These are phyloP conservation scores for Aspiorhynchus laticeps DNA, from an alignment of 2,113 vertebrate species.

Conservation along the genomic window DNA sequence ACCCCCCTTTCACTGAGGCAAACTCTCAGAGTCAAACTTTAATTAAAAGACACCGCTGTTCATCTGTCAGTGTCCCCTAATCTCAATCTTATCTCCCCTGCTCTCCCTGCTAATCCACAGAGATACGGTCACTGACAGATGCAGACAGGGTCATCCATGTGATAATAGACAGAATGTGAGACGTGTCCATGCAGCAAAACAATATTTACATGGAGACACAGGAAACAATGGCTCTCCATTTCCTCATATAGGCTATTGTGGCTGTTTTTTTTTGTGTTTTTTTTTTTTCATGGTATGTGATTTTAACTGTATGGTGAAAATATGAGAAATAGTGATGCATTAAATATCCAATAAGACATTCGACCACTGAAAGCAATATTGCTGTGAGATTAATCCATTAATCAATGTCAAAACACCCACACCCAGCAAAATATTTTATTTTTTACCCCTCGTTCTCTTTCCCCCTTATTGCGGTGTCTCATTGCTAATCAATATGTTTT, in stretches of 20 bases:
- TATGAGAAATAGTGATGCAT: background rate
- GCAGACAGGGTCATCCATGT: constrained; percentile 36
- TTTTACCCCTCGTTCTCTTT: constrained; percentile 20
- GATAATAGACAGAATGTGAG: constrained; percentile 23
- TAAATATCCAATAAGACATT: constrained; percentile 12
- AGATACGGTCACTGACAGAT: constrained; percentile 31
- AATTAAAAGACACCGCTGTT: constrained; percentile 62
- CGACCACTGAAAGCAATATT: constrained; percentile 4
- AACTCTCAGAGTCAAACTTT: constrained; percentile 57
- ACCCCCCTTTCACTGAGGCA: constrained; percentile 8
- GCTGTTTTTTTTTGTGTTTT: background rate
- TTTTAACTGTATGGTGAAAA: background rate
- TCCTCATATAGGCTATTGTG: background rate
- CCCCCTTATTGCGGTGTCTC: background rate
- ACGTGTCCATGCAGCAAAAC: background rate
- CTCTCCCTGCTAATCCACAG: constrained; percentile 38
- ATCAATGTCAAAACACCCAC: constrained; percentile 56
- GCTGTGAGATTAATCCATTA: constrained; percentile 47
- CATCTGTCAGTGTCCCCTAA: constrained; percentile 63
- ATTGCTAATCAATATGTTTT: constrained; percentile 25
- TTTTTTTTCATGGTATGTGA: too few relatives aligned
- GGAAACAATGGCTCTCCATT: background rate
- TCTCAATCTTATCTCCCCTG: constrained; percentile 67
- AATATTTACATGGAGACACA: background rate
- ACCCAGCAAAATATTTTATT: constrained; percentile 47